Conservation (phyloP, 2,113 vertebrate species). For the Rynchops niger region DNA sequence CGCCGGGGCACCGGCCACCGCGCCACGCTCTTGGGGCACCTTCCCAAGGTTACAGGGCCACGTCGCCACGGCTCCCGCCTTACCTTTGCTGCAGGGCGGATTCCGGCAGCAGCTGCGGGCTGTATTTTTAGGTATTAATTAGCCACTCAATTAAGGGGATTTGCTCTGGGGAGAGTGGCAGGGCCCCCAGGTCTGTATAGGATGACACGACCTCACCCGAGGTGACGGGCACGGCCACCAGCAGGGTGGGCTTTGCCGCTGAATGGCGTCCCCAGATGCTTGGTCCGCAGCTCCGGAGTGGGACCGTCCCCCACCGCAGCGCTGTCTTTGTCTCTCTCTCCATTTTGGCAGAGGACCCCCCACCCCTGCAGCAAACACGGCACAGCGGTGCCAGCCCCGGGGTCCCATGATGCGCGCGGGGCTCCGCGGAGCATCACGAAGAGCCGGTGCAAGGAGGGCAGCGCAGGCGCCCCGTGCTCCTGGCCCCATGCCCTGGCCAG, state of each 20-base stretch:
- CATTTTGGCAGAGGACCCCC: not conserved
- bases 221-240: not conserved
- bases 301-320: not conserved
- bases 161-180: constrained; percentile 30
- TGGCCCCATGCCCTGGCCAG: not conserved
- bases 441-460: not conserved
- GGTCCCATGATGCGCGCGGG: fast-evolving
- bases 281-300: fast-evolving
- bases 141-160: constrained; percentile 50
- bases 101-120: constrained; percentile 56
- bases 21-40: not conserved
- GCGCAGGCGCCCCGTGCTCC: fast-evolving
- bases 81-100: constrained; percentile 55
- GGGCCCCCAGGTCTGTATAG: constrained; percentile 35
- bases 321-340: not conserved
- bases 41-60: not conserved
- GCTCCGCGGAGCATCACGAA: fast-evolving
- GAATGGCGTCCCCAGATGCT: not conserved
- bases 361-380: not conserved
- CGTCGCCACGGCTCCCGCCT: not conserved
- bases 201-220: constrained; percentile 42
- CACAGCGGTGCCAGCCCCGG: fast-evolving
- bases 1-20: fast-evolving
- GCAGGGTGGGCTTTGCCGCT: not conserved
- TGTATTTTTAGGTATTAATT: constrained; percentile 69